Evolutionary conservation across 2,888 invertebrate genomes (phyloP).

Genomic region (Platynereis dumerilii): DNA sequence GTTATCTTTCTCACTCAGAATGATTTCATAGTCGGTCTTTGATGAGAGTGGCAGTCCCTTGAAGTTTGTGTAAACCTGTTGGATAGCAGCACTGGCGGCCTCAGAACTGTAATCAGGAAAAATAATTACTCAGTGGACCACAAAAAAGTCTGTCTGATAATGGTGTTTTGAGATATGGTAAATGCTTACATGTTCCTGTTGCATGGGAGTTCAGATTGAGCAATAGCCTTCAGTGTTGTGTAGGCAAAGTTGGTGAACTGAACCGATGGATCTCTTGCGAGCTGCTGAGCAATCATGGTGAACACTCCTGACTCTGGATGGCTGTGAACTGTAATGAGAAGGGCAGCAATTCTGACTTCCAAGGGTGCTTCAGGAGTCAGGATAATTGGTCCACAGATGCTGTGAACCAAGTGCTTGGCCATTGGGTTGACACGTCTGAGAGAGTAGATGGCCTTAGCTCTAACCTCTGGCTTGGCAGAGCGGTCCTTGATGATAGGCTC

Average conservation of each 20-base stretch:
- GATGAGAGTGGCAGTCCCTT: too few species aligned
- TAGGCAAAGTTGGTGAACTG: constrained; percentile 4
- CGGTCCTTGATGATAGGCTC: constrained; percentile 43
- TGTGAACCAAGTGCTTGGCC: constrained; percentile 24
- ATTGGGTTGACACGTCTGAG: constrained; percentile 44
- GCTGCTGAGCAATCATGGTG: constrained; percentile 4
- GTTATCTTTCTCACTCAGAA: too few species aligned
- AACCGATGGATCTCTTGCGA: neutral
- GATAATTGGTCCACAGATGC: constrained; percentile 51
- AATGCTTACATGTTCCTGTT: constrained; percentile 8
- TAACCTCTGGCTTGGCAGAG: constrained; percentile 37
- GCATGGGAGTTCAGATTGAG: constrained; percentile 1
- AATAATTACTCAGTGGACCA: too few species aligned
- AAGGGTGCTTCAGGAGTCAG: constrained; percentile 52
- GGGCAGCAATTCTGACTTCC: constrained; percentile 58
- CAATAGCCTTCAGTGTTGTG: neutral
- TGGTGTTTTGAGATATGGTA: too few species aligned
- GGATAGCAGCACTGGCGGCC: too few species aligned
- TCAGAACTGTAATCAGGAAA: too few species aligned
- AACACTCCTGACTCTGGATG: constrained; percentile 37
- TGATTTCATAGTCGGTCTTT: too few species aligned
- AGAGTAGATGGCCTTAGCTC: constrained; percentile 56
- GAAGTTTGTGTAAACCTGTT: too few species aligned
- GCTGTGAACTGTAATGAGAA: constrained; percentile 47
- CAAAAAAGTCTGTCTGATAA: too few species aligned